phyloP scores from a whole-genome alignment of 1,140 invertebrate species.

The Brachionus calyciflorus region DNA sequence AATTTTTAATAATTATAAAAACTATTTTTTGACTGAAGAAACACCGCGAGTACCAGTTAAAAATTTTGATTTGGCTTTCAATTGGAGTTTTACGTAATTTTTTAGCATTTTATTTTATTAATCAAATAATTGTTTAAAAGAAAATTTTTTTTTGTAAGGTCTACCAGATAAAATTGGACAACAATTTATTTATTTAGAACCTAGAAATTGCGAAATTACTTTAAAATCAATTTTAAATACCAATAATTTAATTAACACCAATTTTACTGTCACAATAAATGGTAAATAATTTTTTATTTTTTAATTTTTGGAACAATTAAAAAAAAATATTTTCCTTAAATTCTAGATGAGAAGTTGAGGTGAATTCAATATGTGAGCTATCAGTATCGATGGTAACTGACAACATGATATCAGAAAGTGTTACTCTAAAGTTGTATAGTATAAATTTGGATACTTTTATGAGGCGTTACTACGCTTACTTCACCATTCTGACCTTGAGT shows the following conservation, averaged over 20 bases:
- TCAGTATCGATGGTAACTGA: conserved; percentile 32
- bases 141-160: not conserved
- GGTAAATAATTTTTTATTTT: not conserved
- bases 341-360: not conserved
- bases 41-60: not conserved
- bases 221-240: conserved; percentile 18
- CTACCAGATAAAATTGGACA: not conserved
- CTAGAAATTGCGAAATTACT: not conserved
- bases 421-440: not conserved
- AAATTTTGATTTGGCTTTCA: conserved; percentile 10
- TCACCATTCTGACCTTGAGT: not conserved
- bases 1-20: conserved; percentile 43
- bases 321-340: not conserved
- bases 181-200: not conserved
- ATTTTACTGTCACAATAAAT: not conserved
- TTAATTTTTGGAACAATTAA: not conserved
- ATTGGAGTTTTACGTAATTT: conserved; percentile 28
- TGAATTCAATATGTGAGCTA: conserved; percentile 16
- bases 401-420: conserved; percentile 26
- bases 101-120: too few relatives aligned
- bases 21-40: conserved; percentile 31
- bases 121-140: not conserved
- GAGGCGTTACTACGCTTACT: not conserved
- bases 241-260: conserved; percentile 25
- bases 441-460: conserved; percentile 22